phyloP scores from a whole-genome alignment of 2,113 vertebrate genomes.

The Prochilodus magdalenae region DNA sequence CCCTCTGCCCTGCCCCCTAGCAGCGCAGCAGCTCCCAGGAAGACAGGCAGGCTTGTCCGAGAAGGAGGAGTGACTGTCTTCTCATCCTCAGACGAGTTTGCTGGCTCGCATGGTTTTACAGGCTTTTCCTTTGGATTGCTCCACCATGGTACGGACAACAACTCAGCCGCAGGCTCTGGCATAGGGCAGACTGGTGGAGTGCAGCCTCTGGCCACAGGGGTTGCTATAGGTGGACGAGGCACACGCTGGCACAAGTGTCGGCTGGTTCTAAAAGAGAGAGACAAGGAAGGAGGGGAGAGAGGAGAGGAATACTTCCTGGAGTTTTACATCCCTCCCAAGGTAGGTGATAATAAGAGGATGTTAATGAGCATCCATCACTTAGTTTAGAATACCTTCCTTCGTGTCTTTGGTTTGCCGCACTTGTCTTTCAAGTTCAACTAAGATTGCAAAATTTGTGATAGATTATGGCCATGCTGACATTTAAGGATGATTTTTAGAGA shows the following conservation, averaged over 20 bases:
- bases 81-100: slow-evolving; percentile 74
- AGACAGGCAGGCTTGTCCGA: slow-evolving; percentile 74
- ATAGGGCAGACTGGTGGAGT: slow-evolving; percentile 31
- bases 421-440: not conserved
- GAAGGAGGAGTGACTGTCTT: slow-evolving; percentile 79
- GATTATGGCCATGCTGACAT: not conserved
- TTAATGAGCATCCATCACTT: not conserved
- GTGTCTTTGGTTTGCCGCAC: not conserved
- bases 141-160: slow-evolving; percentile 74
- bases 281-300: slow-evolving; percentile 74
- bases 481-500: too few species aligned
- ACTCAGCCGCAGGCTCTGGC: slow-evolving; percentile 45
- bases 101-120: slow-evolving; percentile 68
- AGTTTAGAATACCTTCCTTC: not conserved
- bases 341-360: slow-evolving; percentile 57
- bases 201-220: slow-evolving; percentile 68
- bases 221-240: slow-evolving; percentile 71
- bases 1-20: slow-evolving; percentile 66
- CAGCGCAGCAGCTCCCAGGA: slow-evolving; percentile 59
- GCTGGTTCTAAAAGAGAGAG: slow-evolving; percentile 82
- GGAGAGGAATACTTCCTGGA: slow-evolving; percentile 87
- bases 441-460: not conserved
- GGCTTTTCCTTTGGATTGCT: slow-evolving; percentile 78
- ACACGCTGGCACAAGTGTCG: slow-evolving; percentile 90
- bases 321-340: slow-evolving; percentile 92